These are phyloP conservation scores for Rattus rattus DNA, from an alignment of 2,113 vertebrate genomes.

Conservation along the genomic window DNA sequence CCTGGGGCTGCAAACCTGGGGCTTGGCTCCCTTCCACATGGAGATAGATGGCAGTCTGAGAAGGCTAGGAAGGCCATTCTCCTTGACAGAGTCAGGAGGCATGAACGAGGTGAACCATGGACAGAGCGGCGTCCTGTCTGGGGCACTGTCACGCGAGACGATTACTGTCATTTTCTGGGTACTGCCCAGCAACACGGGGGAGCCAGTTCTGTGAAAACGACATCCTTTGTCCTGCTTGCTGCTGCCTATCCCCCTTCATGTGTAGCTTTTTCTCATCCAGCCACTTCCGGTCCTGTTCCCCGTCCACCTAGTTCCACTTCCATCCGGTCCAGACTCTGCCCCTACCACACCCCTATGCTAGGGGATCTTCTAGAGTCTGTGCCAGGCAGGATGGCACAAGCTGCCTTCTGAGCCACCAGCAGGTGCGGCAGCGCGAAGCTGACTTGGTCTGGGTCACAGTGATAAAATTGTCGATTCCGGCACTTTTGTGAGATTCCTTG, in stretches of 20 bases:
- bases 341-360: background rate
- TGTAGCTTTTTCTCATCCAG: background rate
- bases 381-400: no score
- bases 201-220: background rate
- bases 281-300: background rate
- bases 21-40: background rate
- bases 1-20: background rate
- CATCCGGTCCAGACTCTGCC: background rate
- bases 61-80: background rate
- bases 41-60: background rate
- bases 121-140: background rate
- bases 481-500: background rate
- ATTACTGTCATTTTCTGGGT: background rate
- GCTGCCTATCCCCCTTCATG: background rate
- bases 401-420: background rate
- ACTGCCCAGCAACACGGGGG: background rate
- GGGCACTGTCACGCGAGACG: background rate
- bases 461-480: background rate
- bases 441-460: background rate
- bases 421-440: background rate
- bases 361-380: background rate
- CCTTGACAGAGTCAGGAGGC: background rate
- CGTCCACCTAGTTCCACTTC: background rate
- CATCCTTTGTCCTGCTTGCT: background rate
- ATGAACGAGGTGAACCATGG: background rate